Percentiles rank a stretch among this genome's conserved stretches.
phyloP scores from a whole-genome alignment of 2,113 vertebrate genomes.

The Oryzias woworae region DNA sequence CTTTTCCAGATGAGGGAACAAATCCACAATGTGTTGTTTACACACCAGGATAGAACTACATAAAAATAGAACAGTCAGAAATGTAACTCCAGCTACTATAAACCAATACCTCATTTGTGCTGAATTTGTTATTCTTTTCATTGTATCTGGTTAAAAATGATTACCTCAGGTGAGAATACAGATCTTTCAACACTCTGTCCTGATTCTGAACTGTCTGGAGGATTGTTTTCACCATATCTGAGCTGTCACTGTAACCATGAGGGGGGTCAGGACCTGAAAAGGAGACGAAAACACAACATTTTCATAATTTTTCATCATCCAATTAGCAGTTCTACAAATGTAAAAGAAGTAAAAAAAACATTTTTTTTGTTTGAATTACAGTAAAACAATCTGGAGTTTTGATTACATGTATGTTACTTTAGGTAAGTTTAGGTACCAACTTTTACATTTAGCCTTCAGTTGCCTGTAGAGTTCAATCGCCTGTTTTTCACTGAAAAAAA shows the following conservation, averaged over 20 bases:
- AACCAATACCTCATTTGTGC: neutral
- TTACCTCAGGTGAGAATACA: conserved; percentile 95
- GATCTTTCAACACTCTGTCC: conserved; percentile 92
- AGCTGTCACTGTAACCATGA: conserved; percentile 95
- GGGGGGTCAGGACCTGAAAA: conserved; percentile 81
- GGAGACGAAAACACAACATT: neutral
- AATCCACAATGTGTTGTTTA: conserved; percentile 93
- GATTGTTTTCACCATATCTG: conserved; percentile 95
- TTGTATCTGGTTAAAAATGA: neutral
- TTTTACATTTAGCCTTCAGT: conserved; percentile 91
- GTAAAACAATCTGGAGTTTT: too few relatives aligned
- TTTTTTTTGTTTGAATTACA: neutral
- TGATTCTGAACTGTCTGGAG: conserved; percentile 95
- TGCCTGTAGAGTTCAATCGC: conserved; percentile 97
- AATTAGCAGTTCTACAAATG: neutral
- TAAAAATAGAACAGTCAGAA: neutral
- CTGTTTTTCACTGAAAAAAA: conserved; percentile 83
- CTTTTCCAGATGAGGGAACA: conserved; percentile 91
- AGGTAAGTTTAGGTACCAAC: conserved; percentile 69
- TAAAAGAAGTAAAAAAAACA: neutral
- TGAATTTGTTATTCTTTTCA: neutral
- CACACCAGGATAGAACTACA: conserved; percentile 90
- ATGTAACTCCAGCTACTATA: neutral
- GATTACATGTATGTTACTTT: too few relatives aligned
- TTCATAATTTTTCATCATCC: too few relatives aligned